Percentiles rank a stretch among this genome's conserved stretches.
Conservation (phyloP, 2,888 invertebrate genomes). For the Plutella xylostella region DNA sequence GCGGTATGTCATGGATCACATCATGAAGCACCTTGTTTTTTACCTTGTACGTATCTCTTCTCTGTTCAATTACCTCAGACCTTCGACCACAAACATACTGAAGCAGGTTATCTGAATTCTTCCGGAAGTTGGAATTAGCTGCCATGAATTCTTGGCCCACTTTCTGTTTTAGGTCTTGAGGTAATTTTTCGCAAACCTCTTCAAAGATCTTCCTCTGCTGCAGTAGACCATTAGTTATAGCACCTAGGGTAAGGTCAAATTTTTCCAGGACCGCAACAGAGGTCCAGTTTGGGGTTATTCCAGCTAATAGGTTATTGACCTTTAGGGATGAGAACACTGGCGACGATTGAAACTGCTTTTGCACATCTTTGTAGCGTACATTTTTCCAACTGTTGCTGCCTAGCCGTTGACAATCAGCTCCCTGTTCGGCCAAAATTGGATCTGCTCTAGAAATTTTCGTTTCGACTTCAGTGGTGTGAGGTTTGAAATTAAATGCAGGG, state of each 20-base stretch:
- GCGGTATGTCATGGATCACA: constrained; percentile 16
- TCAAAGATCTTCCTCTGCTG: neutral
- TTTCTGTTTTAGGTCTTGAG: neutral
- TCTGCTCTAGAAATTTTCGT: neutral
- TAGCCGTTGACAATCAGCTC: neutral
- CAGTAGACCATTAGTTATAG: neutral
- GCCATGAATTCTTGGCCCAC: neutral
- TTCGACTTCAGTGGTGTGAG: neutral
- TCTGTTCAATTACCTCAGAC: neutral
- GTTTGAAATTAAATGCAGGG: neutral
- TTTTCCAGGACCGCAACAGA: too few relatives aligned
- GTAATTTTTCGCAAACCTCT: neutral
- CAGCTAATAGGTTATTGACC: neutral
- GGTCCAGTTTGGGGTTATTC: neutral
- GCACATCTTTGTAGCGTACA: neutral
- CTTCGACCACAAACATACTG: neutral
- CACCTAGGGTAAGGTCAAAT: neutral
- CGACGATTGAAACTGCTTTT: neutral
- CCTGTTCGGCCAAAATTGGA: neutral
- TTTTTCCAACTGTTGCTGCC: neutral
- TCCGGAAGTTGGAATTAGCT: neutral
- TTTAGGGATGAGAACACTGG: neutral
- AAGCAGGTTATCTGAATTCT: neutral
- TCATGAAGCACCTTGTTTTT: constrained; percentile 12
- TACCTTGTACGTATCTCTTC: constrained; percentile 8